phyloP scores from a whole-genome alignment of 2,888 invertebrate species.

The Ypsolopha scabrella region DNA sequence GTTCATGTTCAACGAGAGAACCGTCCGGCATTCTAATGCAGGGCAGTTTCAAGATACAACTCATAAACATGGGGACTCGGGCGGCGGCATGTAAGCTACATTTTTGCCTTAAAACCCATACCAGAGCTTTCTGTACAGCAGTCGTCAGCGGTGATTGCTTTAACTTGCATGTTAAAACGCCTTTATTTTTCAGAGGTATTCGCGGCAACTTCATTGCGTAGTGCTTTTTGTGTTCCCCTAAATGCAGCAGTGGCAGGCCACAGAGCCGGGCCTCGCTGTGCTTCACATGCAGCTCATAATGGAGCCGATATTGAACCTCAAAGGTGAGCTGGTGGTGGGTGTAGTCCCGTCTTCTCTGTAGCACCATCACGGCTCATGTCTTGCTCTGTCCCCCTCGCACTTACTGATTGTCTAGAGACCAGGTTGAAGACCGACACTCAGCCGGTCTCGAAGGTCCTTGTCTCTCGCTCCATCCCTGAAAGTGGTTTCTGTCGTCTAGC shows the following conservation, averaged over 20 bases:
- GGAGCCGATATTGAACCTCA: constrained; percentile 50
- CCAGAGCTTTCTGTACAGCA: background rate
- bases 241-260: constrained; percentile 48
- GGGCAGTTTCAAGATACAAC: constrained; percentile 77
- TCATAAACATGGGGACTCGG: constrained; percentile 91
- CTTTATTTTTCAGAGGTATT: constrained; percentile 63
- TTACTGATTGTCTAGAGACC: background rate
- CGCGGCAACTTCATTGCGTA: constrained; percentile 44
- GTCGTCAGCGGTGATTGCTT: background rate
- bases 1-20: constrained; percentile 28
- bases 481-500: background rate
- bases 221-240: constrained; percentile 58
- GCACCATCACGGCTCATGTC: no score
- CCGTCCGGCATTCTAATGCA: constrained; percentile 48
- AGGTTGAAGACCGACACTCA: background rate
- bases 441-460: background rate
- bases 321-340: constrained; percentile 44
- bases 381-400: no score
- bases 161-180: constrained; percentile 46
- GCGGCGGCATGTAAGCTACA: constrained; percentile 89
- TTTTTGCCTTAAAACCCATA: constrained; percentile 2
- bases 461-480: background rate
- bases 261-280: constrained; percentile 19
- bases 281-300: constrained; percentile 37
- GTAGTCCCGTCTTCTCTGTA: background rate